Percentiles rank a stretch among this genome's conserved stretches.
phyloP scores from a whole-genome alignment of 2,113 vertebrate species.

The Budorcas taxicolor region DNA sequence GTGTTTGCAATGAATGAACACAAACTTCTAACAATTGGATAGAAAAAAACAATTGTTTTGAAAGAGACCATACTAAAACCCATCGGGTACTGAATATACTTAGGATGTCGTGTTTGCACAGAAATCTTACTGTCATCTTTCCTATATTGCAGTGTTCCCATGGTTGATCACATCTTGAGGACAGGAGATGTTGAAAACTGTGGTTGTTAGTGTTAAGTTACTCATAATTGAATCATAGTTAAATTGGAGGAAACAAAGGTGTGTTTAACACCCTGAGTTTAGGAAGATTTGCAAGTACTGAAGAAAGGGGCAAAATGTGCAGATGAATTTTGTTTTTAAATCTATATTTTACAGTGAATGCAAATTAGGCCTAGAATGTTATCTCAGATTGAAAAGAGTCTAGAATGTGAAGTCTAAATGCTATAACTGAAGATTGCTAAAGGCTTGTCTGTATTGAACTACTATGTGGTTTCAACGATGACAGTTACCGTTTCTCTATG shows the following conservation, averaged over 20 bases:
- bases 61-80: not conserved
- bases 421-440: not conserved
- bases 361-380: not conserved
- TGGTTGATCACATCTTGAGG: not conserved
- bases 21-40: not conserved
- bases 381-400: not conserved
- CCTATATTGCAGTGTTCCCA: not conserved
- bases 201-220: not conserved
- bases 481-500: not conserved
- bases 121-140: not conserved
- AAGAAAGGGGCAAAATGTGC: not conserved
- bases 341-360: not conserved
- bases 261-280: not conserved
- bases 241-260: not conserved
- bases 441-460: not conserved
- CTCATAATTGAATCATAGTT: not conserved
- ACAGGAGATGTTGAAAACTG: not conserved
- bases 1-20: not conserved
- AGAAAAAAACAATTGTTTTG: not conserved
- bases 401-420: not conserved
- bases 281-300: not conserved
- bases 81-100: not conserved
- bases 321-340: slow-evolving; percentile 21
- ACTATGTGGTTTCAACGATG: not conserved
- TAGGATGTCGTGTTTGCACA: not conserved